Conservation (phyloP, 1,140 invertebrate genomes). For the Brachionus sp. region DNA sequence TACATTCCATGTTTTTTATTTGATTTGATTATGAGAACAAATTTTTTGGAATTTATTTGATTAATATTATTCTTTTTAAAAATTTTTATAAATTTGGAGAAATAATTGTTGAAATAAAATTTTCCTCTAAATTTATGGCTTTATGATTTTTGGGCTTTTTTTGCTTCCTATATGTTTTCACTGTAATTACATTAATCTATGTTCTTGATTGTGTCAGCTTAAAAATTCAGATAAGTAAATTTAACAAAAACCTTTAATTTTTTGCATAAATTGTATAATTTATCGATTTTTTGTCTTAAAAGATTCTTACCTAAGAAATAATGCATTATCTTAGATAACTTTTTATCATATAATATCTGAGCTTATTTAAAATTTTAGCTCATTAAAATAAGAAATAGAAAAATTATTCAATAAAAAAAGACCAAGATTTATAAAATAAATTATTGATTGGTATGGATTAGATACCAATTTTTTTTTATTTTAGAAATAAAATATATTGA, state of each 20-base stretch:
- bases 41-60: not conserved
- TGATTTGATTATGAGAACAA: not conserved
- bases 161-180: not conserved
- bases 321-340: not conserved
- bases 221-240: not conserved
- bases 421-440: no score
- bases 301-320: not conserved
- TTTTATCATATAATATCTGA: not conserved
- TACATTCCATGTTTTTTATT: not conserved
- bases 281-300: not conserved
- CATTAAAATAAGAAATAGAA: no score
- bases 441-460: no score
- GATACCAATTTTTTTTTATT: no score
- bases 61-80: not conserved
- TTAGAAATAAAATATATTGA: no score
- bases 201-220: constrained; percentile 5
- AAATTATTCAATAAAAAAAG: no score
- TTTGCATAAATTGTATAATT: not conserved
- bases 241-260: not conserved
- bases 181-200: constrained; percentile 5
- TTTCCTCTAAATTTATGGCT: not conserved
- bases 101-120: not conserved
- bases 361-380: no score
- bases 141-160: not conserved
- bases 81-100: not conserved